These are phyloP conservation scores for Bradypodion ventrale DNA, from an alignment of 2,797 vertebrate species.

Conservation along the genomic window DNA sequence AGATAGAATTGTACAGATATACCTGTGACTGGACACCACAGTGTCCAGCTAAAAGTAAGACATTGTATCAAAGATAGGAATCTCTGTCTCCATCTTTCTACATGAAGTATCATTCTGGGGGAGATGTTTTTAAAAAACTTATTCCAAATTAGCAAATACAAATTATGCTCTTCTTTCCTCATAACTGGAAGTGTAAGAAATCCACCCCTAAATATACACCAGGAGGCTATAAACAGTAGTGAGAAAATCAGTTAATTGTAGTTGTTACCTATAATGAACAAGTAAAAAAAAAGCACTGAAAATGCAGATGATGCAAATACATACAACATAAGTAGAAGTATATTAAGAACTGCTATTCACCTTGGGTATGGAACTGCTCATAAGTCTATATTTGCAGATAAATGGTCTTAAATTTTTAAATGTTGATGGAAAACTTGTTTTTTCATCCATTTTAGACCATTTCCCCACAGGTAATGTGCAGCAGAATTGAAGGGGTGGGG, in stretches of 20 bases:
- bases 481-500: neutral
- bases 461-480: neutral
- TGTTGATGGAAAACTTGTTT: neutral
- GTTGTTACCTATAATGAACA: neutral
- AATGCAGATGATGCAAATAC: neutral
- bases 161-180: slow-evolving; percentile 2
- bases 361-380: neutral
- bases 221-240: neutral
- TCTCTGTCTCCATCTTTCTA: neutral
- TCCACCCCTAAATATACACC: neutral
- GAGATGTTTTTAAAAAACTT: neutral
- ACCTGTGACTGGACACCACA: neutral
- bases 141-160: neutral
- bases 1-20: neutral
- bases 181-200: neutral
- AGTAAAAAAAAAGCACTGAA: neutral
- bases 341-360: neutral
- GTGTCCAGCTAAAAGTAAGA: neutral
- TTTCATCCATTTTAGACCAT: neutral
- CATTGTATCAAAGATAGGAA: neutral
- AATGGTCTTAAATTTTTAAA: neutral
- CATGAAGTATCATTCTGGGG: neutral
- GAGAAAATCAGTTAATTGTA: neutral
- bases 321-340: neutral
- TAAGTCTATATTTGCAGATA: neutral